Conservation (phyloP, 2,797 vertebrate species). For the Myotis vivesi region DNA sequence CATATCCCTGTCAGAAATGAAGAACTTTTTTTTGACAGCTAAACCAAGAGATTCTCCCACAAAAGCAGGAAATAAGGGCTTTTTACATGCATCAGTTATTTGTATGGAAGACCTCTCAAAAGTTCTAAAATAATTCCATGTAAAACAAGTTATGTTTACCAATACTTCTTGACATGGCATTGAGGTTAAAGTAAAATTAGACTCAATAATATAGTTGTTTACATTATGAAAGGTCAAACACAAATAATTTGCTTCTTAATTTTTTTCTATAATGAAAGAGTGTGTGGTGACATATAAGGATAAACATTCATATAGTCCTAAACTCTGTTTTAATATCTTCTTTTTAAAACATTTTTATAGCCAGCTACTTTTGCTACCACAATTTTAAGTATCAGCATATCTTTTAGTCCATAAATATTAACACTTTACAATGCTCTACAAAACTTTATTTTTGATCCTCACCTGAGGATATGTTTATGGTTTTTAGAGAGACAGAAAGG, state of each 20-base stretch:
- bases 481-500: background rate
- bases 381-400: background rate
- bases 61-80: background rate
- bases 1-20: background rate
- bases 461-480: background rate
- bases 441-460: background rate
- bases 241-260: background rate
- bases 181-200: conserved; percentile 23
- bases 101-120: background rate
- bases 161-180: background rate
- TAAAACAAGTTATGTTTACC: conserved; percentile 44
- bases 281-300: background rate
- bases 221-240: conserved; percentile 13
- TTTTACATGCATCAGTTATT: background rate
- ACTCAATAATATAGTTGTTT: background rate
- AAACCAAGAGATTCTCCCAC: background rate
- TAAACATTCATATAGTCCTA: background rate
- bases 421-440: background rate
- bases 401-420: conserved; percentile 13
- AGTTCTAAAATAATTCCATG: conserved; percentile 1
- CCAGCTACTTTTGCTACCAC: background rate
- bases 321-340: background rate
- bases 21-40: background rate
- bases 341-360: background rate
- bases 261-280: conserved; percentile 6